A percentile compares a stretch with the other conserved stretches of the same genome.
Conservation (phyloP, 2,113 vertebrate genomes). For the Ammodramus savannarum region DNA sequence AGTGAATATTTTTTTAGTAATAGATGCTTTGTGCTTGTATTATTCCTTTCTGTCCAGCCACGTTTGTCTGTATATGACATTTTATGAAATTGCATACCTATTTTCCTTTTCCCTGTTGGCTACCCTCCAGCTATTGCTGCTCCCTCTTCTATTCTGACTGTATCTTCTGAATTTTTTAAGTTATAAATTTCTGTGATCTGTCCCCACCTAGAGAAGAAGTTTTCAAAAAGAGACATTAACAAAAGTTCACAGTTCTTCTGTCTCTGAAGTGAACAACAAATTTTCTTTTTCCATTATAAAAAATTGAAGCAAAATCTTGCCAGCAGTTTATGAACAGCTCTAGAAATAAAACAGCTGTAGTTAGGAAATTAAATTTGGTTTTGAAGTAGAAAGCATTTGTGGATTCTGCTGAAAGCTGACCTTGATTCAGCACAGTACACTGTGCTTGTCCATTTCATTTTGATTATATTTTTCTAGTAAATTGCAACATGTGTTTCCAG, state of each 20-base stretch:
- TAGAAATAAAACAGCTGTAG: neutral
- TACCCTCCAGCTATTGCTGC: neutral
- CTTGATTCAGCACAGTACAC: neutral
- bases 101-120: neutral
- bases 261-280: neutral
- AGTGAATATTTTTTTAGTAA: neutral
- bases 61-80: neutral
- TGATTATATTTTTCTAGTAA: neutral
- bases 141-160: conserved; percentile 19
- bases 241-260: neutral
- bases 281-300: neutral
- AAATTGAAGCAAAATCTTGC: neutral
- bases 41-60: neutral
- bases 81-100: conserved; percentile 16
- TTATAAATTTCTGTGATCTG: neutral
- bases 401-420: neutral
- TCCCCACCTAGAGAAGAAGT: neutral
- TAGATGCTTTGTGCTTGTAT: neutral
- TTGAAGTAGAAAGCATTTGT: neutral
- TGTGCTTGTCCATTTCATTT: neutral
- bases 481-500: neutral
- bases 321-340: neutral
- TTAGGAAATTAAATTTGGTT: neutral
- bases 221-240: neutral
- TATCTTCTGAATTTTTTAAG: neutral